Conservation (phyloP, 2,797 vertebrate genomes). For the Poecilia velifera region DNA sequence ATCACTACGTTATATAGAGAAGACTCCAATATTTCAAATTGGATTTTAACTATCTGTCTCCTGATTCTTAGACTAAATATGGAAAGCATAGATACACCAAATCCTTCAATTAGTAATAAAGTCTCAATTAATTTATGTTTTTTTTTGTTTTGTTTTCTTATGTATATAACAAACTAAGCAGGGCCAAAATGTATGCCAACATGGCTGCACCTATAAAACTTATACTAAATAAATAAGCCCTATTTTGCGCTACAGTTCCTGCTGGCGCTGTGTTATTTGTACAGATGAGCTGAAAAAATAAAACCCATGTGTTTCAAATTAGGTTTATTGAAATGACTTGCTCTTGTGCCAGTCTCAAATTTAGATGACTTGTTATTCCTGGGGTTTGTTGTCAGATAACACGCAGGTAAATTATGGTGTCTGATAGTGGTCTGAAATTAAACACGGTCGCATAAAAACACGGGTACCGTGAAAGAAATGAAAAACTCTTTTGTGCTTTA, state of each 20-base stretch:
- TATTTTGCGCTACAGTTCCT: background rate
- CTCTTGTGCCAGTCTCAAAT: background rate
- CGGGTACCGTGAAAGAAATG: background rate
- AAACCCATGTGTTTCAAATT: background rate
- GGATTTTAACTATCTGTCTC: background rate
- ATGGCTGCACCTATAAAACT: background rate
- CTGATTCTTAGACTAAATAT: background rate
- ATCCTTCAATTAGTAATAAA: background rate
- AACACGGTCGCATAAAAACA: background rate
- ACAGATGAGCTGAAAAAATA: background rate
- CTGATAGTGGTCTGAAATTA: background rate
- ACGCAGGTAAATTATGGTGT: background rate
- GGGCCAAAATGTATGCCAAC: background rate
- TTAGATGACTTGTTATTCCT: background rate
- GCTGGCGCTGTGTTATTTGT: background rate
- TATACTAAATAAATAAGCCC: background rate
- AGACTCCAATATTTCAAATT: background rate
- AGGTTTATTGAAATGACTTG: background rate
- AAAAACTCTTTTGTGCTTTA: conserved; percentile 7
- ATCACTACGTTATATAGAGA: background rate
- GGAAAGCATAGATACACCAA: background rate
- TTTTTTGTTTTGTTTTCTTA: background rate
- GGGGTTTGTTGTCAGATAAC: background rate
- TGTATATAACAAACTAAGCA: background rate
- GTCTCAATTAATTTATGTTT: background rate